These are phyloP conservation scores for Artemia sinica DNA, from an alignment of 2,888 invertebrate species.

Conservation along the genomic window DNA sequence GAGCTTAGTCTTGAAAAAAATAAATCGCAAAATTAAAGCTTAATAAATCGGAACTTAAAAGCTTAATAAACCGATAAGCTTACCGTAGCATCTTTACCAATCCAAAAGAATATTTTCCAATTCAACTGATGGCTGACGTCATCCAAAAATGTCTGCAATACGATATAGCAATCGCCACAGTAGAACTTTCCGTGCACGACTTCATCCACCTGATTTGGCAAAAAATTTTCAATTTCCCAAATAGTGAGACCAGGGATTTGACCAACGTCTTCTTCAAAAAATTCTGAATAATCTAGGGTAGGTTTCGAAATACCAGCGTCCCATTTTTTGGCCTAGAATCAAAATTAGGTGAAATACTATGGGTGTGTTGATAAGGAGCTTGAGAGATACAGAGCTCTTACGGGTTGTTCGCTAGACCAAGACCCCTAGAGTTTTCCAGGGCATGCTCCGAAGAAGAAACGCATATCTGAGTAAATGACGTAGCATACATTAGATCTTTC, in stretches of 20 bases:
- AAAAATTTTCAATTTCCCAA: constrained; percentile 99
- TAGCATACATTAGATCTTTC: too few relatives aligned
- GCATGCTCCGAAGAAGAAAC: too few relatives aligned
- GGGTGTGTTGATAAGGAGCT: too few relatives aligned
- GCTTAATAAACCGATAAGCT: constrained; percentile 30
- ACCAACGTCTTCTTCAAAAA: constrained; percentile 77
- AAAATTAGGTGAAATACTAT: not conserved
- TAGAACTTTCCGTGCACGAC: constrained; percentile 94
- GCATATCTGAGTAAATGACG: too few relatives aligned
- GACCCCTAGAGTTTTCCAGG: too few relatives aligned
- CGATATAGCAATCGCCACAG: constrained; percentile 95
- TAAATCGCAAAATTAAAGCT: not conserved
- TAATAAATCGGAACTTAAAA: not conserved
- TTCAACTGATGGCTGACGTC: constrained; percentile 55
- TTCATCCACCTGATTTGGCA: constrained; percentile 84
- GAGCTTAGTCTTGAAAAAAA: not conserved
- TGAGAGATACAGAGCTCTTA: too few relatives aligned
- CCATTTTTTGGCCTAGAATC: constrained; percentile 71
- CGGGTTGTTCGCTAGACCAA: too few relatives aligned
- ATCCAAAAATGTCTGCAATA: constrained; percentile 69
- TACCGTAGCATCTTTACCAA: constrained; percentile 83
- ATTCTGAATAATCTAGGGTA: constrained; percentile 86
- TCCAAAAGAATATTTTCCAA: constrained; percentile 99
- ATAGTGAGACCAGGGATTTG: constrained; percentile 76
- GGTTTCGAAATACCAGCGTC: constrained; percentile 89